Evolutionary conservation across 2,113 vertebrate species (phyloP), one percentile per base, ranked within the genome.

Genomic region (Poeciliopsis occidentalis): DNA sequence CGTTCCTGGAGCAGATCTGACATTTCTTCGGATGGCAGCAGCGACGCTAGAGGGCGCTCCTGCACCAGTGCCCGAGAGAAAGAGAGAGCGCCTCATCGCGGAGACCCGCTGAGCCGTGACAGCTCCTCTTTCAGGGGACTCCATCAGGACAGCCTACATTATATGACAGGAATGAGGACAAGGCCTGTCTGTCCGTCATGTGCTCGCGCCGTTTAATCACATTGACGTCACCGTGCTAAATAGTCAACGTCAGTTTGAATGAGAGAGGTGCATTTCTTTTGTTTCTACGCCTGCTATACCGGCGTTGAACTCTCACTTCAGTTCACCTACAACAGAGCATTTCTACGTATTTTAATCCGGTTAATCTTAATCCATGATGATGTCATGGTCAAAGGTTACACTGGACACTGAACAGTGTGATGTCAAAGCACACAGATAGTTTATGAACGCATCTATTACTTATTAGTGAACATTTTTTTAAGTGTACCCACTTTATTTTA

Each of bases 41-140:
- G 19, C 29, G 60, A 26, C 91, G 27, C 81, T 5, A 78, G 84
- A 26, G 71, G 85, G 84, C 75, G 85, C 84, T 71, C 69, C 64
- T 24, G 57, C 34, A 75, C 66, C 82, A 37, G 32, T 0, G 8
- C 51, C 11, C 34, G 12, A 13, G 30, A 31, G 30, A 31, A 4
- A 13, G 54, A 32, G 57, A 69, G 67, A 13, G 62, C 17, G 44
- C 69, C 64, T 60, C 69, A n/a, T 63, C 44, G 60, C 60, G 69
- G 47, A 66, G 79, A 80, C 68, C 78, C 8, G 51, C 72, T 61
- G 73, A 76, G 30, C 64, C 54, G 78, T 73, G 83, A 76, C 87
- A 67, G 67, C 37, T 22, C 24, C 74, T 34, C 66, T 26, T 60
- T 76, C 82, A 37, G 2, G 19, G 69, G 60, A 47, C 30, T 41